Base-by-base conservation (phyloP, 2,797 vertebrate species). In the Alca torda region DNA sequence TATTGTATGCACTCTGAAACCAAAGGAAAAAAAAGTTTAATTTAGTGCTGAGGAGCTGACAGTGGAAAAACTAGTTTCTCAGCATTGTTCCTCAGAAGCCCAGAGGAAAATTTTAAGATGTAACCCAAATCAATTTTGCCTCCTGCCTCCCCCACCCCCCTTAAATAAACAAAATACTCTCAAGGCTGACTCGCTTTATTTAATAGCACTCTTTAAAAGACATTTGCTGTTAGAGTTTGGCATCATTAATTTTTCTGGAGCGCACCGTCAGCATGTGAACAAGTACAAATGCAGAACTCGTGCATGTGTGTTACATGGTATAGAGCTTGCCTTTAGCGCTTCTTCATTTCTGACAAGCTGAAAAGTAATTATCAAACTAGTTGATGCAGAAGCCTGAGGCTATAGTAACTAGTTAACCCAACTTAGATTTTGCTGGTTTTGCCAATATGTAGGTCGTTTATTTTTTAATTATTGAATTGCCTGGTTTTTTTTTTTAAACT, bases 341-440 rank as follows among this genome's bases (percentile, higher is more conserved):
- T 82, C 72, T 81, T 76, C 41, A 23, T 43, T 89, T 73, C 78
- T 89, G 84, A 81, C 64, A 81, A 87, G 75, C 30, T 89, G 50
- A 51, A 91, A 93, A 90, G 41, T 78, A 95, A 95, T 95, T 89
- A 87, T 89, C 84, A 94, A 92, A 78, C 72, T 69, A 84, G 72
- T 63, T 94, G 78, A 80, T 83, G 68, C 61, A 91, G 57, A 33
- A 89, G 72, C 94, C 64, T 63, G 23, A 87, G 72, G 91, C 64
- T 80, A 79, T n/a, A 87, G 41, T n/a, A 92, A 89, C 92, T 65
- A 89, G 88, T 90, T 90, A 93, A 83, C 24, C 46, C 75, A 83
- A 89, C 87, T 92, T 72, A 95, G 83, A 57, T 85, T 79, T 89
- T 61, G 26, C 51, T 90, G 39, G 45, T 43, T 95, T 94, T 75